These are phyloP conservation scores for Callipepla californica DNA, from an alignment of 2,113 vertebrate species.

Conservation along the genomic window DNA sequence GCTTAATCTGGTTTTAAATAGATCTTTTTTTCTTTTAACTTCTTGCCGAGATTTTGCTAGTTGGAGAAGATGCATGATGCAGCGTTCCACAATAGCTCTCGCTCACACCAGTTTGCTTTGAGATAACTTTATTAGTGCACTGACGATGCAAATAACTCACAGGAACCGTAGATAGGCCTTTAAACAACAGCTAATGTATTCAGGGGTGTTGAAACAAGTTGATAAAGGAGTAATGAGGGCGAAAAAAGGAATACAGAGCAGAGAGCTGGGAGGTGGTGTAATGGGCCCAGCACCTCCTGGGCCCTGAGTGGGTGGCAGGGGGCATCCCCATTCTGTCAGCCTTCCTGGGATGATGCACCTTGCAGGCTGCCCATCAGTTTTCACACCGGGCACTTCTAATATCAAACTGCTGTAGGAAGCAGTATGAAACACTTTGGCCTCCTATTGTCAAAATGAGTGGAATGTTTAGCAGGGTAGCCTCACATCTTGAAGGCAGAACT, in stretches of 20 bases:
- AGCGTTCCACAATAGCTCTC: conserved; percentile 16
- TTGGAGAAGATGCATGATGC: conserved; percentile 64
- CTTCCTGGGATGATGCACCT: not conserved
- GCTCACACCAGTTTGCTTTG: conserved; percentile 41
- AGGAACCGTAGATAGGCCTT: conserved; percentile 61
- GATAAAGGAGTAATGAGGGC: conserved; percentile 46
- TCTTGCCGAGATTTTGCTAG: conserved; percentile 63
- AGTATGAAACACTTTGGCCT: not conserved
- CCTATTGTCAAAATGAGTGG: not conserved
- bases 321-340: not conserved
- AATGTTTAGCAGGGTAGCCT: not conserved
- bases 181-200: conserved; percentile 59
- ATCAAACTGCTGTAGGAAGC: not conserved
- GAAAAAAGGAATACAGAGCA: not conserved
- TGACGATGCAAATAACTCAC: conserved; percentile 51
- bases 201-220: conserved; percentile 52
- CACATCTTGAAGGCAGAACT: not conserved
- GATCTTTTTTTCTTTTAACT: conserved; percentile 61
- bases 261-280: not conserved
- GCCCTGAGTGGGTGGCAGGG: not conserved
- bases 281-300: not conserved
- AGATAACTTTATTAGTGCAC: conserved; percentile 65
- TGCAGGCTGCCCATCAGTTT: not conserved
- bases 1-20: conserved; percentile 76
- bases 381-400: not conserved